phyloP scores from a whole-genome alignment of 1,140 invertebrate genomes.

The Atopsyche davidsoni region DNA sequence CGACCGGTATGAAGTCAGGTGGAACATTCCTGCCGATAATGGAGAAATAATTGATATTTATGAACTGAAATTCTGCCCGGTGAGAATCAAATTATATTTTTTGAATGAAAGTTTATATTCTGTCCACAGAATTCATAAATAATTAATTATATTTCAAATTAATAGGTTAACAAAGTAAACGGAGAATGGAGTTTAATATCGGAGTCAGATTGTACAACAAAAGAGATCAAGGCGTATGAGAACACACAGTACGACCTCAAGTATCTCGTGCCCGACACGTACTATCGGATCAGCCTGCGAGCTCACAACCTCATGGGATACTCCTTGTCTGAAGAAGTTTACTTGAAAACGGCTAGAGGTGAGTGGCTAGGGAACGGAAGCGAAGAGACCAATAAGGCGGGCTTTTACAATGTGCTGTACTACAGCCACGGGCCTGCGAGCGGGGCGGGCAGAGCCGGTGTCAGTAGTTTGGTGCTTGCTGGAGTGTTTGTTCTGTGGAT shows the following conservation, averaged over 20 bases:
- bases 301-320: slow-evolving; percentile 81
- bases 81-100: slow-evolving; percentile 45
- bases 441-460: background rate
- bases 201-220: slow-evolving; percentile 51
- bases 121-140: background rate
- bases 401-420: slow-evolving; percentile 45
- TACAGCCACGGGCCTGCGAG: slow-evolving; percentile 28
- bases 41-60: slow-evolving; percentile 82
- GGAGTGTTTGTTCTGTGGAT: slow-evolving; percentile 21
- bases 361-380: slow-evolving; percentile 51
- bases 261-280: slow-evolving; percentile 64
- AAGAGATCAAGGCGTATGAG: slow-evolving; percentile 52
- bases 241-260: slow-evolving; percentile 61
- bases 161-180: slow-evolving; percentile 51
- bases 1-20: slow-evolving; percentile 72
- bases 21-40: slow-evolving; percentile 79
- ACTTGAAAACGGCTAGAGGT: slow-evolving; percentile 80
- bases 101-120: background rate
- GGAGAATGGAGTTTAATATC: slow-evolving; percentile 56
- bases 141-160: slow-evolving; percentile 8
- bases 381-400: slow-evolving; percentile 41
- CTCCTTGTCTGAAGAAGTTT: slow-evolving; percentile 65
- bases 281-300: slow-evolving; percentile 73
- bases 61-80: slow-evolving; percentile 71
- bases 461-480: slow-evolving; percentile 20